Percentiles rank a stretch among this genome's conserved stretches.
These are phyloP conservation scores for Heliconius nattereri DNA, from an alignment of 1,140 invertebrate genomes.

Conservation along the genomic window DNA sequence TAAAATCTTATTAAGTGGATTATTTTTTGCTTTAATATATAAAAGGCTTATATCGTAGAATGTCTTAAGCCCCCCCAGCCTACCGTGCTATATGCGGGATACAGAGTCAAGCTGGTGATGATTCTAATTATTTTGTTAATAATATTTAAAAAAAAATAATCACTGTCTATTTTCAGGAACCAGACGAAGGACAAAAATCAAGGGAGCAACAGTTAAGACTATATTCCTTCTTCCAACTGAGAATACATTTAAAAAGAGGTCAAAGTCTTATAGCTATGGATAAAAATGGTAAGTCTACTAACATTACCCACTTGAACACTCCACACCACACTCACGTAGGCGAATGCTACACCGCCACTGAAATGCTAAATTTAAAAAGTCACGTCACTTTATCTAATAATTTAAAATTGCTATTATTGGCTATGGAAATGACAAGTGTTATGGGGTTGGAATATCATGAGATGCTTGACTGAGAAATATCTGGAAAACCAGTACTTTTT, in stretches of 20 bases:
- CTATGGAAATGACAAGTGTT: no score
- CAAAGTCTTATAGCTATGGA: constrained; percentile 95
- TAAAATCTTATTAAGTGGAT: no score
- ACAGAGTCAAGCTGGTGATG: no score
- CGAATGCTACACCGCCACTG: constrained; percentile 30
- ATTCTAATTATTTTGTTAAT: no score
- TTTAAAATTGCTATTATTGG: no score
- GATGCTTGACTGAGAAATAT: no score
- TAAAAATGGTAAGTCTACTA: constrained; percentile 90
- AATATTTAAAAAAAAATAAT: no score
- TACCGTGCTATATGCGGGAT: no score
- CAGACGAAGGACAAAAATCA: constrained; percentile 82
- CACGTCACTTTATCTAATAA: not conserved
- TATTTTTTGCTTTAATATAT: no score
- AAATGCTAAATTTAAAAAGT: not conserved
- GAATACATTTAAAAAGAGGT: constrained; percentile 92
- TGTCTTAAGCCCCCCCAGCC: not conserved
- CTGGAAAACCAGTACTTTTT: no score
- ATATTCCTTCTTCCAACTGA: constrained; percentile 94
- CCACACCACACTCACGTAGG: constrained; percentile 29
- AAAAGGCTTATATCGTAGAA: not conserved
- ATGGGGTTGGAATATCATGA: no score
- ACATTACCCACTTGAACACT: constrained; percentile 15
- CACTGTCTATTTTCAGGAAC: constrained; percentile 56
- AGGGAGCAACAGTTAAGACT: constrained; percentile 88